phyloP scores from a whole-genome alignment of 2,113 vertebrate genomes.

The Calcarius ornatus region DNA sequence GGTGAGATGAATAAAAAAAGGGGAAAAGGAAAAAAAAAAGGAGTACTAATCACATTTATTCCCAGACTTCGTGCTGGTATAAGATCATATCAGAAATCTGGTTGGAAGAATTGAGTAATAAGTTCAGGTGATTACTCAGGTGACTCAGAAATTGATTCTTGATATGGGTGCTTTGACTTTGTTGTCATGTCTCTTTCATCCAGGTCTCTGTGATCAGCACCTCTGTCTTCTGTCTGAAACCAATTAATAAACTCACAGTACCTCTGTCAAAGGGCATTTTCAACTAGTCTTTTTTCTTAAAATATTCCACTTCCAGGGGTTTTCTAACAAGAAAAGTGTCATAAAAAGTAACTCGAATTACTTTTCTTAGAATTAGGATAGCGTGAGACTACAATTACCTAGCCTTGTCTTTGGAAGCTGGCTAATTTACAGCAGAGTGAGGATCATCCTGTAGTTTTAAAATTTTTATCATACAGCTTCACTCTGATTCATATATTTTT shows the following conservation, averaged over 20 bases:
- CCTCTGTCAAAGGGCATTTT: background rate
- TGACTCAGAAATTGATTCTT: background rate
- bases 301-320: background rate
- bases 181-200: background rate
- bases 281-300: background rate
- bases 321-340: background rate
- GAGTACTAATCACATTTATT: background rate
- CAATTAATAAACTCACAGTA: background rate
- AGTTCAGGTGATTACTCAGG: background rate
- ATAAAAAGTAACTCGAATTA: background rate
- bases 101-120: background rate
- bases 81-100: background rate
- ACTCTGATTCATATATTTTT: background rate
- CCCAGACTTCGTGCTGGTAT: background rate
- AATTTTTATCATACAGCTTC: background rate
- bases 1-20: background rate
- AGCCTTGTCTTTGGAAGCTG: background rate
- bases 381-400: background rate
- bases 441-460: background rate
- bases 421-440: background rate
- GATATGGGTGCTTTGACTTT: background rate
- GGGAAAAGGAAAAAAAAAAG: accelerated
- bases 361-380: background rate
- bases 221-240: background rate
- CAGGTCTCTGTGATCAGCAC: background rate